Percentiles rank a stretch among this genome's conserved stretches.
Evolutionary conservation across 2,888 invertebrate genomes (phyloP).

Genomic region (Zhuqinia jingwanae): DNA sequence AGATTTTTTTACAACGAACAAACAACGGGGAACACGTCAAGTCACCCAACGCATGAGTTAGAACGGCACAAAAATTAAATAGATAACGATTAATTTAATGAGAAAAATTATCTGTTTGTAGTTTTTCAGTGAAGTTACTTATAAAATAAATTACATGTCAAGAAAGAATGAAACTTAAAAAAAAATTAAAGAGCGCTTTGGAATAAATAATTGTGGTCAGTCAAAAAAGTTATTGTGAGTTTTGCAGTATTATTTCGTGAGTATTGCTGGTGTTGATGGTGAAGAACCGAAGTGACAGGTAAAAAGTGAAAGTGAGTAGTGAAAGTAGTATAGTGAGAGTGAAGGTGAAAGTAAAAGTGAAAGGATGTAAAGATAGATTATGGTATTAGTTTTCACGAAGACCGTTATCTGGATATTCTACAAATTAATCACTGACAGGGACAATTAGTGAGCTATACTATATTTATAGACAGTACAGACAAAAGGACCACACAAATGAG

Average conservation of each 20-base stretch:
- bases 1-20: constrained; percentile 43
- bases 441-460: constrained; percentile 45
- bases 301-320: constrained; percentile 50
- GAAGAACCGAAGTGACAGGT: constrained; percentile 50
- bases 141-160: constrained; percentile 5
- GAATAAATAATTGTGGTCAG: constrained; percentile 47
- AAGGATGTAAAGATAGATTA: constrained; percentile 46
- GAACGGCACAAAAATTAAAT: constrained; percentile 63
- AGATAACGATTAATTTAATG: constrained; percentile 54
- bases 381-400: constrained; percentile 26
- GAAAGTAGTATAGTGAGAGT: constrained; percentile 25
- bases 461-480: constrained; percentile 16
- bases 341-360: constrained; percentile 62
- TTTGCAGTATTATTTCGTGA: constrained; percentile 21
- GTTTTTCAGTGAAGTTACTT: constrained; percentile 3
- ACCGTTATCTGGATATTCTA: constrained; percentile 14
- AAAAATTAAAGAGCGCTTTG: constrained; percentile 13
- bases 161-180: constrained; percentile 5
- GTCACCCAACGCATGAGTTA: constrained; percentile 64
- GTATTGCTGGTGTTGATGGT: background rate
- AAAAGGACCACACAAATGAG: constrained; percentile 54
- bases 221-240: constrained; percentile 30
- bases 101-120: constrained; percentile 10
- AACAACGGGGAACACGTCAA: constrained; percentile 59
- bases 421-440: constrained; percentile 42